These are phyloP conservation scores for Rhinatrema bivittatum DNA, from an alignment of 2,797 vertebrate genomes.

Conservation along the genomic window DNA sequence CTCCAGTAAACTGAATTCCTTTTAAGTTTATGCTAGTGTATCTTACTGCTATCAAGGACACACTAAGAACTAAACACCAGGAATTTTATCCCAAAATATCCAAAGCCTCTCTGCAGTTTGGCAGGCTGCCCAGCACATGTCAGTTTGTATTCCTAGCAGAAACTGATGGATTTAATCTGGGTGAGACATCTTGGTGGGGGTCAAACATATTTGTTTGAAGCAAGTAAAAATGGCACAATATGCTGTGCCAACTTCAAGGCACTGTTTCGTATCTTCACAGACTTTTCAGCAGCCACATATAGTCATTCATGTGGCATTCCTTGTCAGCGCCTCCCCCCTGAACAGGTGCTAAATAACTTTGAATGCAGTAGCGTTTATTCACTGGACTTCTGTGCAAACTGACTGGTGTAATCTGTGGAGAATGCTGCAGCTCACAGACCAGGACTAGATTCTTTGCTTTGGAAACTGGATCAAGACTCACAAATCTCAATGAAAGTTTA, in stretches of 20 bases:
- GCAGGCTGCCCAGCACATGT: slow-evolving; percentile 21
- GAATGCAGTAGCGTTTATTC: slow-evolving; percentile 3
- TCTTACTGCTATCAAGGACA: slow-evolving; percentile 17
- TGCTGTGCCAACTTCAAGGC: slow-evolving; percentile 10
- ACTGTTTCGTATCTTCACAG: slow-evolving; percentile 3
- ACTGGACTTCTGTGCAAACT: not conserved
- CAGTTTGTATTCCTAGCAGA: slow-evolving; percentile 32
- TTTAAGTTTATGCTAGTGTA: slow-evolving; percentile 21
- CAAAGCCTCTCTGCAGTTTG: slow-evolving; percentile 29
- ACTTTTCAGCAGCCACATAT: slow-evolving; percentile 23
- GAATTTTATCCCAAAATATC: slow-evolving; percentile 27
- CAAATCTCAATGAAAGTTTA: no score
- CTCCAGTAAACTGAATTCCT: slow-evolving; percentile 26
- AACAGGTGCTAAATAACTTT: slow-evolving; percentile 28
- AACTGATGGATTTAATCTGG: slow-evolving; percentile 31
- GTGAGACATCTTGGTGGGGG: slow-evolving; percentile 15
- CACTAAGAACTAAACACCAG: slow-evolving; percentile 16
- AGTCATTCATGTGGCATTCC: slow-evolving; percentile 3
- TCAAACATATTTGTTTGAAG: slow-evolving; percentile 26
- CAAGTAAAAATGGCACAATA: slow-evolving; percentile 13
- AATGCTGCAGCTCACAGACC: not conserved
- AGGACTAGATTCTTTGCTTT: no score
- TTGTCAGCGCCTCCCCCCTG: slow-evolving; percentile 27
- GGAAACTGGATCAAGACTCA: not conserved
- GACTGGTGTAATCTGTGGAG: not conserved